A percentile compares a stretch with the other conserved stretches of the same genome.
Evolutionary conservation across 2,797 vertebrate species (phyloP).

Genomic region (Eospalax fontanierii): DNA sequence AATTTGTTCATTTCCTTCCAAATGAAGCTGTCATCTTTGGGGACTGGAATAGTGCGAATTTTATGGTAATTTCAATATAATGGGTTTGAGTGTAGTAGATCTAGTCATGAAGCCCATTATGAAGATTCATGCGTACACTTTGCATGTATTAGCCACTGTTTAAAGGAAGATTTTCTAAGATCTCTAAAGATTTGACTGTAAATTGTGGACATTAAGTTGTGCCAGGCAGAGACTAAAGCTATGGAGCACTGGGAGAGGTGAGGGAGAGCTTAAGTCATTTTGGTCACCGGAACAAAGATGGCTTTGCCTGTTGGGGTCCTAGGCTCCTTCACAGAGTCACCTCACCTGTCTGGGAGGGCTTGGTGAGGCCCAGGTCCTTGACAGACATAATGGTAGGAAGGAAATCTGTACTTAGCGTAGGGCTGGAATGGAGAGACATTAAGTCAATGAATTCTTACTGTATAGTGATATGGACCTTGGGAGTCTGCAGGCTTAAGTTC

Average conservation of each 20-base stretch:
- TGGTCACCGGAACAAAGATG: background rate
- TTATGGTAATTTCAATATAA: conserved; percentile 70
- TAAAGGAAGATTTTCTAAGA: conserved; percentile 27
- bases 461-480: background rate
- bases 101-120: background rate
- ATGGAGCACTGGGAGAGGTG: background rate
- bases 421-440: background rate
- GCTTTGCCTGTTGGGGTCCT: background rate
- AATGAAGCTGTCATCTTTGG: conserved; percentile 70
- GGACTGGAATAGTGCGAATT: conserved; percentile 71
- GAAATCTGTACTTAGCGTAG: background rate
- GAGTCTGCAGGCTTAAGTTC: background rate
- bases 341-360: background rate
- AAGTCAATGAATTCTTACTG: background rate
- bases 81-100: conserved; percentile 9
- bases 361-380: background rate
- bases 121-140: conserved; percentile 3
- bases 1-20: conserved; percentile 60
- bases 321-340: background rate
- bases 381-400: background rate
- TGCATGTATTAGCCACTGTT: conserved; percentile 47
- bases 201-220: background rate
- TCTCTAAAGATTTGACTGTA: background rate
- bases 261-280: background rate
- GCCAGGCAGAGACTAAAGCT: background rate